These are phyloP conservation scores for Melopsittacus undulatus DNA, from an alignment of 2,797 vertebrate genomes.

Conservation along the genomic window DNA sequence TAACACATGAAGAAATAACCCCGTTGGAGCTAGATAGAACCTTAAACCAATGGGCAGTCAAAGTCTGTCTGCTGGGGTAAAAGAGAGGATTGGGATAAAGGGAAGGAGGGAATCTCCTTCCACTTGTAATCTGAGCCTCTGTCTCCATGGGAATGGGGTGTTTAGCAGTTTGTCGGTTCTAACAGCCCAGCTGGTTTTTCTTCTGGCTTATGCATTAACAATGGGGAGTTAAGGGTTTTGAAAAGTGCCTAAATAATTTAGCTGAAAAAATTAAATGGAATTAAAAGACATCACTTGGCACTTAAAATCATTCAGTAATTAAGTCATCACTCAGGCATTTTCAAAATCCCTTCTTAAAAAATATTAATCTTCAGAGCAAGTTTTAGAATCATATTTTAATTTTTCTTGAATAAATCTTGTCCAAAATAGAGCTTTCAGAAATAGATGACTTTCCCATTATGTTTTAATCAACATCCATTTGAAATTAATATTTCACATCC, in stretches of 20 bases:
- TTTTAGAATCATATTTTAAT: not conserved
- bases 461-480: slow-evolving; percentile 24
- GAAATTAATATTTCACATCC: slow-evolving; percentile 19
- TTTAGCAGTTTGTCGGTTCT: not conserved
- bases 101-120: not conserved
- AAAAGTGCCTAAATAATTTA: not conserved
- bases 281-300: not conserved
- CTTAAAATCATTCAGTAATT: slow-evolving; percentile 12
- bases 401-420: slow-evolving; percentile 34
- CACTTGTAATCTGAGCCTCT: not conserved
- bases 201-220: not conserved
- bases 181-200: not conserved
- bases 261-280: not conserved
- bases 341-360: not conserved
- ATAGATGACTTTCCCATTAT: not conserved
- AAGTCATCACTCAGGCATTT: not conserved
- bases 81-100: not conserved
- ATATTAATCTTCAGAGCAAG: not conserved
- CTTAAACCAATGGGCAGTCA: not conserved
- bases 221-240: not conserved
- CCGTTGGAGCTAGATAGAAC: not conserved
- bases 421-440: not conserved
- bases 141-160: not conserved
- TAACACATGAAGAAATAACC: not conserved
- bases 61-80: not conserved